Conservation (phyloP, 1,140 invertebrate species). For the Drosophila subpulchrella region DNA sequence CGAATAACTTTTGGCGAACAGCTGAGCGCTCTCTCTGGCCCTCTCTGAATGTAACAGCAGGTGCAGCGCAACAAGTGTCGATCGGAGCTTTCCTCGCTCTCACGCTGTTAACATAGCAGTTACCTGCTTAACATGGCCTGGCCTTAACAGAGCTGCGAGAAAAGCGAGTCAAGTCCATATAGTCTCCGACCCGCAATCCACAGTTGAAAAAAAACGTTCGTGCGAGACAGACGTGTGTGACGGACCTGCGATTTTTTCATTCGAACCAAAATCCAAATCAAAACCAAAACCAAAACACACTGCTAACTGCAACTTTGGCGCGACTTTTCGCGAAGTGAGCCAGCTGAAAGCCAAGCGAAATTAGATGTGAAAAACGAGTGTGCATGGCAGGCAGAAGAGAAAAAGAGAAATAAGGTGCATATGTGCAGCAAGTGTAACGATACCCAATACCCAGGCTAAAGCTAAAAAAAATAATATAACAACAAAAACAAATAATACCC, state of each 20-base stretch:
- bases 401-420: constrained; percentile 64
- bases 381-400: constrained; percentile 44
- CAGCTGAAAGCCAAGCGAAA: constrained; percentile 47
- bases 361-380: constrained; percentile 59
- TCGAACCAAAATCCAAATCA: constrained; percentile 8
- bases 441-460: constrained; percentile 45
- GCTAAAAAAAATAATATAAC: not conserved
- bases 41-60: constrained; percentile 24
- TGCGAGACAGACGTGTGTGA: constrained; percentile 69
- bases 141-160: not conserved
- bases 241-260: constrained; percentile 27
- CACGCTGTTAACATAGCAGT: not conserved
- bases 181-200: not conserved
- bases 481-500: constrained; percentile 31
- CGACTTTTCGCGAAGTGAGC: constrained; percentile 61
- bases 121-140: not conserved
- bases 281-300: constrained; percentile 24
- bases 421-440: constrained; percentile 61
- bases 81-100: constrained; percentile 44
- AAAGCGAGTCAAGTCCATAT: constrained; percentile 6
- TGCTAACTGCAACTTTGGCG: constrained; percentile 54
- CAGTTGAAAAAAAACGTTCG: constrained; percentile 79
- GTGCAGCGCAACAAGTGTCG: constrained; percentile 55
- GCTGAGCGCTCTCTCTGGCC: constrained; percentile 6
- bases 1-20: constrained; percentile 44